These are phyloP conservation scores for Apodemus speciosus DNA, from an alignment of 2,113 vertebrate species.

Conservation along the genomic window DNA sequence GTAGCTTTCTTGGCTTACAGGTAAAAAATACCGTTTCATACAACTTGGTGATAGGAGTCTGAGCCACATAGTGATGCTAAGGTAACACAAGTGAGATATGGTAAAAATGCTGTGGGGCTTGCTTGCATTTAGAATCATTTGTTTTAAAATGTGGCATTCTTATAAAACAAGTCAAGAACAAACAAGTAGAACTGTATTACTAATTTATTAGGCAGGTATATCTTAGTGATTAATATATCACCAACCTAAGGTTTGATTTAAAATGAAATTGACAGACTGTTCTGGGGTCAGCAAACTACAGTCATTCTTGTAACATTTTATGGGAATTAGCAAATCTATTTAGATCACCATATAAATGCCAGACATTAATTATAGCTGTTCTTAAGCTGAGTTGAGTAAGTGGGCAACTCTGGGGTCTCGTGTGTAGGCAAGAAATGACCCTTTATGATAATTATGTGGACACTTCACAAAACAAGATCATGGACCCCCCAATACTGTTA, in stretches of 20 bases:
- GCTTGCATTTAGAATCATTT: slow-evolving; percentile 8
- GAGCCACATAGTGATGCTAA: neutral
- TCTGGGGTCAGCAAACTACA: neutral
- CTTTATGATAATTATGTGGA: neutral
- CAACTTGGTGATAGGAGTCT: neutral
- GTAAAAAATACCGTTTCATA: slow-evolving; percentile 79
- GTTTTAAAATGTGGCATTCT: slow-evolving; percentile 27
- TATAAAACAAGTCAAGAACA: neutral
- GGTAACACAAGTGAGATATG: neutral
- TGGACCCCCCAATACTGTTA: neutral
- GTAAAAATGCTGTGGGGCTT: neutral
- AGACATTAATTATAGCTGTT: neutral
- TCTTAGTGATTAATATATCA: neutral
- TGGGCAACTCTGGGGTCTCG: neutral
- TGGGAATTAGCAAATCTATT: neutral
- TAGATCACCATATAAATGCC: neutral
- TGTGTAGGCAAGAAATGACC: neutral
- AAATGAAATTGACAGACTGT: neutral
- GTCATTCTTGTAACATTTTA: neutral
- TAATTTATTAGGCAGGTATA: neutral
- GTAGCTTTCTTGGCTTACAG: slow-evolving; percentile 98
- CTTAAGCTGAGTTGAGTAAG: neutral
- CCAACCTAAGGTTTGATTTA: neutral
- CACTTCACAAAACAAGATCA: neutral
- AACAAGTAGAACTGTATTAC: neutral